Conservation (phyloP, 2,888 invertebrate genomes). For the Nebria brevicollis region DNA sequence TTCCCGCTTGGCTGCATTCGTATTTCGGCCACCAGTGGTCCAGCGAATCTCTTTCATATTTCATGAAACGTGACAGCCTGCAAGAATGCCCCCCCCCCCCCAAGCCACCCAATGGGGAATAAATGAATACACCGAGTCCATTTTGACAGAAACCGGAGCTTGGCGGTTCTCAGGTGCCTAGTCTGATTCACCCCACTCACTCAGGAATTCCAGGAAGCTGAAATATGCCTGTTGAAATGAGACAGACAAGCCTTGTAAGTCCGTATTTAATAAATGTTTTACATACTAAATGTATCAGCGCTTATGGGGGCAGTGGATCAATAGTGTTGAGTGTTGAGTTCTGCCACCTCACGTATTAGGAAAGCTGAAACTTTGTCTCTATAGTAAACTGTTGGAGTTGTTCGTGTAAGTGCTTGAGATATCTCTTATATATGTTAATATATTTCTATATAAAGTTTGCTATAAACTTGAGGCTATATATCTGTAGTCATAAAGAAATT, state of each 20-base stretch:
- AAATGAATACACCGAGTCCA: neutral
- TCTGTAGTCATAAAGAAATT: slow-evolving; percentile 1
- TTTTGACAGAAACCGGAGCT: neutral
- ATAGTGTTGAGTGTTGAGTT: neutral
- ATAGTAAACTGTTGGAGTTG: no score
- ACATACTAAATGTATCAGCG: no score
- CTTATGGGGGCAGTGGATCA: no score
- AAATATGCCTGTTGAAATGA: neutral
- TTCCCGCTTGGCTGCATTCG: neutral
- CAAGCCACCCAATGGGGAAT: neutral
- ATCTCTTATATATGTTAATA: neutral
- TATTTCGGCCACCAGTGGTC: neutral
- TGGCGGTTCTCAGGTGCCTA: neutral
- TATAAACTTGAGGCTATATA: neutral
- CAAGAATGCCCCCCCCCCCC: neutral
- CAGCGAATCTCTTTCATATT: neutral
- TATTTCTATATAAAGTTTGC: neutral
- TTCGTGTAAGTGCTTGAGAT: neutral
- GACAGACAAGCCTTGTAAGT: neutral
- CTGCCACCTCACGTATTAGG: neutral
- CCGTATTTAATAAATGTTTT: no score
- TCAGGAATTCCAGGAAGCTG: neutral
- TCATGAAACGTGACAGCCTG: neutral
- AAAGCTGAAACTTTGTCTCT: neutral
- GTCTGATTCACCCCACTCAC: neutral